phyloP scores from a whole-genome alignment of 2,797 vertebrate genomes.

The Rhabdomys pumilio region DNA sequence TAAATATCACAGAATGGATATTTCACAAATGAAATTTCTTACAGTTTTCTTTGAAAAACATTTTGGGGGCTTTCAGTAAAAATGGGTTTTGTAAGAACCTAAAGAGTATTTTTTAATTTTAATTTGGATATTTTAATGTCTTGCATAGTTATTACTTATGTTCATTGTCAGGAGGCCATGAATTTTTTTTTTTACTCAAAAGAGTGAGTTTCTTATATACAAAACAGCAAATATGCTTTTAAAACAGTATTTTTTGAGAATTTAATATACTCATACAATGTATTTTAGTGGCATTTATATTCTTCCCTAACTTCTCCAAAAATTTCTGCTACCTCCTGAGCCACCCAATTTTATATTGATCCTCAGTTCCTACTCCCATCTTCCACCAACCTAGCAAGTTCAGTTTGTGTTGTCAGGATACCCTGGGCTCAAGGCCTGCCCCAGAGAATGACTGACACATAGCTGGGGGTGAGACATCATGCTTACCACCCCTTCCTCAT shows the following conservation, averaged over 20 bases:
- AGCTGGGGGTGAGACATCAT: background rate
- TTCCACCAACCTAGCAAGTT: background rate
- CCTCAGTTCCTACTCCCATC: background rate
- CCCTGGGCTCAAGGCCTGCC: background rate
- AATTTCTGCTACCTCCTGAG: background rate
- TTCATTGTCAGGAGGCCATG: background rate
- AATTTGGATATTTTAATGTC: constrained; percentile 16
- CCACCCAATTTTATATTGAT: background rate
- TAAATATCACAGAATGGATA: background rate
- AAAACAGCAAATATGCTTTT: background rate
- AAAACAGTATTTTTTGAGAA: background rate
- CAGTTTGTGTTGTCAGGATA: background rate
- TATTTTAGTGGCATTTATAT: background rate
- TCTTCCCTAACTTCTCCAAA: background rate
- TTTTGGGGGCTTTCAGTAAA: background rate
- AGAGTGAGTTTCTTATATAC: background rate
- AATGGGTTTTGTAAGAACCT: background rate
- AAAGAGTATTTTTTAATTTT: constrained; percentile 9
- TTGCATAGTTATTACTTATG: constrained; percentile 15
- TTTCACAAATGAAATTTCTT: constrained; percentile 1
- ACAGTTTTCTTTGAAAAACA: constrained; percentile 24
- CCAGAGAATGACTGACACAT: background rate
- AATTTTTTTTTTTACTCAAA: background rate
- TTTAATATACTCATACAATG: background rate
- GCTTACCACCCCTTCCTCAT: background rate